Percentiles rank a stretch among this genome's conserved stretches.
Evolutionary conservation across 2,113 vertebrate species (phyloP).

Genomic region (Marmota monax): DNA sequence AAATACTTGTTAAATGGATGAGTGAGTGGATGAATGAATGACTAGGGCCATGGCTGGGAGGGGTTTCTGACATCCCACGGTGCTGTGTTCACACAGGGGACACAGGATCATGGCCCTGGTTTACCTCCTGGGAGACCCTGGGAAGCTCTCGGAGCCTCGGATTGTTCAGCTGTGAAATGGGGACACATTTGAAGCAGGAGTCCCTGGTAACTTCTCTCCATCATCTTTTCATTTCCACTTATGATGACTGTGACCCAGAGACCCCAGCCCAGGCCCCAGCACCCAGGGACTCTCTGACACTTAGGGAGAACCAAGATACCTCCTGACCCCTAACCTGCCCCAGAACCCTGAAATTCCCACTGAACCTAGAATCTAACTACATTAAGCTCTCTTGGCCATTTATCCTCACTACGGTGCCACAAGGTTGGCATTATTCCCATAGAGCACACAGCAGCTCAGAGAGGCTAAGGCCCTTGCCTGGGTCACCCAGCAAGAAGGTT

Average conservation of each 20-base stretch:
- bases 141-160: background rate
- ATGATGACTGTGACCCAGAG: background rate
- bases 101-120: no score
- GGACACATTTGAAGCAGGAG: background rate
- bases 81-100: background rate
- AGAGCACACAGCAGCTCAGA: background rate
- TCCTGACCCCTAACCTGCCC: background rate
- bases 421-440: accelerated
- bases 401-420: background rate
- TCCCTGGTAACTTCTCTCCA: background rate
- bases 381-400: background rate
- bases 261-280: background rate
- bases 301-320: background rate
- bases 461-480: background rate
- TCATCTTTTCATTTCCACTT: background rate
- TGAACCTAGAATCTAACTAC: background rate
- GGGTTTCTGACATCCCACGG: background rate
- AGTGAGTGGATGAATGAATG: background rate
- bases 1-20: background rate
- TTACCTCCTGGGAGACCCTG: background rate
- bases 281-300: background rate
- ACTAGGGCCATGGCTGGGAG: background rate
- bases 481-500: background rate
- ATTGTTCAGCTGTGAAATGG: background rate
- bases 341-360: background rate